Evolutionary conservation across 1,140 invertebrate species (phyloP), one percentile per base, ranked within the genome.

Genomic region (Drosophila parabipectinata): DNA sequence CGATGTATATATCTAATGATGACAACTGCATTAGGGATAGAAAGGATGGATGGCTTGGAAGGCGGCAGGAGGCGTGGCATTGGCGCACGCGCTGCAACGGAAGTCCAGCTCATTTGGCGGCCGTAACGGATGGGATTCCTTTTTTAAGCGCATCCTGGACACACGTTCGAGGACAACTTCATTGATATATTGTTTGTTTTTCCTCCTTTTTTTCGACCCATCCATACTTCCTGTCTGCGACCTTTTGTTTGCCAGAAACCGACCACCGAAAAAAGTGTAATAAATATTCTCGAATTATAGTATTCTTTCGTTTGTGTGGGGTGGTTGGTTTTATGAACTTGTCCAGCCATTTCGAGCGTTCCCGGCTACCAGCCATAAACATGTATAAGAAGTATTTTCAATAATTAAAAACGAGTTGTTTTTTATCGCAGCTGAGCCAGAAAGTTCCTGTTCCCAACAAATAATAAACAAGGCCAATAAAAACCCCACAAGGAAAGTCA

Each of bases 71-170:
- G 77, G 75, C 77, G 83, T 75, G 79, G 68, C 72, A 55, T 44
- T 54, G 57, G 55, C 74, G 64, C 82, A 87, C 82, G 82, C 83
- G 82, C 66, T 82, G 69, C 74, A 87, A 7, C 82, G 82, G 82
- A 87, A 88, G 82, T 87, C 63, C 75, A 87, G 79, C 83, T 87
- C 82, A 87, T 87, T 87, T 87, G 75, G 78, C 83, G 62, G 60
- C 72, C 72, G 28, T 9, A 67, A 50, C 78, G 83, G 82, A 88
- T 79, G 75, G 78, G 82, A 88, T 87, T 88, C 81, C 82, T 79
- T 88, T 85, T 87, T 87, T 87, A 82, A 87, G 73, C 66, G 82
- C 82, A 87, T 87, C 82, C 82, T 87, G 82, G 54, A 72, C 83
- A 82, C 82, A 88, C 73, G 82, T 73, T 73, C 72, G 60, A 66